Percentiles rank a stretch among this genome's conserved stretches.
Evolutionary conservation across 2,113 vertebrate genomes (phyloP).

Genomic region (Setophaga coronata): DNA sequence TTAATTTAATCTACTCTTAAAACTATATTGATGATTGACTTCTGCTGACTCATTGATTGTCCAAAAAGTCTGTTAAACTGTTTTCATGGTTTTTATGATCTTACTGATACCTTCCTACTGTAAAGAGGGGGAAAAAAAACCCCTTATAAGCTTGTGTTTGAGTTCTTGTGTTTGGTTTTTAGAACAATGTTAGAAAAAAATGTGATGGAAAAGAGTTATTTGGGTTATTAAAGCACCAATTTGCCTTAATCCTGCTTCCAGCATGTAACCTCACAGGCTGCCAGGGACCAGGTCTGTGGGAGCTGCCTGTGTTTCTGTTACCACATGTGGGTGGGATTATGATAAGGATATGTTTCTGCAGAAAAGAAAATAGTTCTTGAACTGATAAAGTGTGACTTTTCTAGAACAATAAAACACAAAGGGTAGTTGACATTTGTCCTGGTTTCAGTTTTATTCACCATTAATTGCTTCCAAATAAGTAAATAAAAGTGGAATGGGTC

Average conservation of each 20-base stretch:
- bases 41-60: neutral
- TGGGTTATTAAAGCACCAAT: neutral
- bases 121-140: neutral
- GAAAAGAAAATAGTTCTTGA: neutral
- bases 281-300: neutral
- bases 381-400: neutral
- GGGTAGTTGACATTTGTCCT: neutral
- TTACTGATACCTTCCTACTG: neutral
- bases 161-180: neutral
- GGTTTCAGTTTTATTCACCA: neutral
- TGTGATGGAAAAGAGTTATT: neutral
- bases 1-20: neutral
- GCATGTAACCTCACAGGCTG: accelerated
- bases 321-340: neutral
- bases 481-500: neutral
- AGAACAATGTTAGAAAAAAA: neutral
- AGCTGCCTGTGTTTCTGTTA: neutral
- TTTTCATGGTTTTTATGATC: neutral
- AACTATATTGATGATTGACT: neutral
- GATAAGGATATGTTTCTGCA: neutral
- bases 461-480: neutral
- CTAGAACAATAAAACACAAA: neutral
- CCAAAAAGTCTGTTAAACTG: neutral
- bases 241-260: neutral
- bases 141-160: neutral